Evolutionary conservation across 2,113 vertebrate genomes (phyloP).

Genomic region (Hippocampus comes): DNA sequence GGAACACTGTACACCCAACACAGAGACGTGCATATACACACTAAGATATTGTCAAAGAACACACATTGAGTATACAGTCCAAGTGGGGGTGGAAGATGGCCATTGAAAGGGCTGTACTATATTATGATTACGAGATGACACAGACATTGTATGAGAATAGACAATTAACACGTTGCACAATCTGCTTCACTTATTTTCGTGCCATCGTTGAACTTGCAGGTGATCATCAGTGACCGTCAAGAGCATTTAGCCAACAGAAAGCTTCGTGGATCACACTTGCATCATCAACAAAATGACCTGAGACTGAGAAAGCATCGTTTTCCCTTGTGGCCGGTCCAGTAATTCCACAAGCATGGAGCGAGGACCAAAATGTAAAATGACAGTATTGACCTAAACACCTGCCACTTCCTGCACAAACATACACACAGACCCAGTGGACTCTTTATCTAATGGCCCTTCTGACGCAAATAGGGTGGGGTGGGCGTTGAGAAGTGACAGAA

Average conservation of each 20-base stretch:
- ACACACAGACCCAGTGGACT: conserved; percentile 35
- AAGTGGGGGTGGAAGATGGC: conserved; percentile 42
- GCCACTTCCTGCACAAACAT: conserved; percentile 48
- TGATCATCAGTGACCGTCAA: background rate
- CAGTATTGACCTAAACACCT: conserved; percentile 69
- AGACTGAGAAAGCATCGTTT: conserved; percentile 8
- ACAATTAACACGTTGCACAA: background rate
- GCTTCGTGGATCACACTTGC: background rate
- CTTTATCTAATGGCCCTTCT: conserved; percentile 55
- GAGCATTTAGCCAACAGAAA: background rate
- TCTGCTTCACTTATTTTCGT: background rate
- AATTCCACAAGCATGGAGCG: conserved; percentile 41
- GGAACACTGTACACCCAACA: background rate
- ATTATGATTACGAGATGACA: background rate
- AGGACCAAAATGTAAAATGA: conserved; percentile 61
- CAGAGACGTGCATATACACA: conserved; percentile 10
- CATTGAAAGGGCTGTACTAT: background rate
- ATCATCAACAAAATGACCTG: background rate
- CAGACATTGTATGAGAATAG: background rate
- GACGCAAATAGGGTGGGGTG: conserved; percentile 51
- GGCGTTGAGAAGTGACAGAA: conserved; percentile 55
- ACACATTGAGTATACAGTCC: conserved; percentile 15
- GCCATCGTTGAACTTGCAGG: background rate
- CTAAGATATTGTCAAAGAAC: conserved; percentile 4
- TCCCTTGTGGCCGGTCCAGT: conserved; percentile 22